phyloP scores from a whole-genome alignment of 2,888 invertebrate genomes.

The Tanaodytes sp. region DNA sequence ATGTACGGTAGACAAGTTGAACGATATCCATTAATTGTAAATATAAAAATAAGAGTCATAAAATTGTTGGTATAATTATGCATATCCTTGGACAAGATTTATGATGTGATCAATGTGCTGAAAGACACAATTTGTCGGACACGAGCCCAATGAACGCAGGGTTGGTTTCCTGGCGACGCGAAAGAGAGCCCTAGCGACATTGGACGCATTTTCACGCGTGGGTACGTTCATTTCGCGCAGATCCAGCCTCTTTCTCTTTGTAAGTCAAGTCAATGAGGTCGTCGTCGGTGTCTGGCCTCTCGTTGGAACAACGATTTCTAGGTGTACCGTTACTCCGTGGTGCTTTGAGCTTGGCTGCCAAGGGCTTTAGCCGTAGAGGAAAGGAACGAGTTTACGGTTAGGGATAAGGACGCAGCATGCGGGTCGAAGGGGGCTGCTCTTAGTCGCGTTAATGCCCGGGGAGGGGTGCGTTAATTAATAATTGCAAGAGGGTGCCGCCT shows the following conservation, averaged over 20 bases:
- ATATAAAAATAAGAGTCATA: too few species aligned
- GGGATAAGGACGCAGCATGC: constrained; percentile 35
- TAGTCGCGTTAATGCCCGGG: constrained; percentile 72
- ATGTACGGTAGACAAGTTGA: too few species aligned
- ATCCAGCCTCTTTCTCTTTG: constrained; percentile 59
- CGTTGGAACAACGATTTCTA: constrained; percentile 57
- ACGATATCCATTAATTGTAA: too few species aligned
- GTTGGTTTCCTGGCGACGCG: constrained; percentile 50
- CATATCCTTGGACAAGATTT: too few species aligned
- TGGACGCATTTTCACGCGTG: constrained; percentile 57
- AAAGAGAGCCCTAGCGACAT: constrained; percentile 44
- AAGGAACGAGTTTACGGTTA: constrained; percentile 56
- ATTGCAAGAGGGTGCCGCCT: constrained; percentile 67
- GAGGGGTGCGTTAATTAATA: constrained; percentile 73
- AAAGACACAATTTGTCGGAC: too few species aligned
- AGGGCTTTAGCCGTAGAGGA: constrained; percentile 58
- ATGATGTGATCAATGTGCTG: too few species aligned
- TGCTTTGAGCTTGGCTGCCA: constrained; percentile 64
- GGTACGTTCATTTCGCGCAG: constrained; percentile 48
- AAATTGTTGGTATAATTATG: too few species aligned
- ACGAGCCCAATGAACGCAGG: constrained; percentile 27
- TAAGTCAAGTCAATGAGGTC: constrained; percentile 61
- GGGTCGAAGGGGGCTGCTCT: constrained; percentile 61
- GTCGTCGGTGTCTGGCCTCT: constrained; percentile 59
- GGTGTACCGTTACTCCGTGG: constrained; percentile 70